Conservation (phyloP, 2,888 invertebrate genomes). For the Ctenicera cuprea region DNA sequence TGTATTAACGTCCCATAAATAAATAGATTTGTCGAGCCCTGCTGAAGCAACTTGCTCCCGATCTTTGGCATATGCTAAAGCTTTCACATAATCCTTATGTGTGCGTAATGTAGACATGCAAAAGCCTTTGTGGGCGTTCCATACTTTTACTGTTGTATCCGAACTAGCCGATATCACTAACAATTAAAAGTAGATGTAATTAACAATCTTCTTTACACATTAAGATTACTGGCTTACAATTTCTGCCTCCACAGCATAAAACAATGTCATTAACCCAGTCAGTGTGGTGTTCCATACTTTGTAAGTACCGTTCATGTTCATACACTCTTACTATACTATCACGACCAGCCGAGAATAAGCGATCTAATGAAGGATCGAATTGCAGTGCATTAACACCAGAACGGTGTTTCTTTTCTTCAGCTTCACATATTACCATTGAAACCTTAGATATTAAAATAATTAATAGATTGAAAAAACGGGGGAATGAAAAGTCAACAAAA, state of each 20-base stretch:
- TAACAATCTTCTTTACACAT: background rate
- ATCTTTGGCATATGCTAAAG: constrained; percentile 97
- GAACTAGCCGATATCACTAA: constrained; percentile 98
- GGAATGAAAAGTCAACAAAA: constrained; percentile 32
- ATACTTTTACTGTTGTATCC: constrained; percentile 99
- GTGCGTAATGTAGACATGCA: constrained; percentile 99
- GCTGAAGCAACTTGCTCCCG: constrained; percentile 97
- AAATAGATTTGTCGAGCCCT: constrained; percentile 96
- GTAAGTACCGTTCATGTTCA: constrained; percentile 90
- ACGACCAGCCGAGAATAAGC: constrained; percentile 96
- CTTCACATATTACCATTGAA: constrained; percentile 98
- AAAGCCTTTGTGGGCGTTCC: constrained; percentile 99
- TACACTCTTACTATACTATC: constrained; percentile 98
- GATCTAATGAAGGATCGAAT: constrained; percentile 89
- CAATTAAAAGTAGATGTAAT: constrained; percentile 60
- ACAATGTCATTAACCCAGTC: constrained; percentile 99
- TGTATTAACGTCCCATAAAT: constrained; percentile 99
- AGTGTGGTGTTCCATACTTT: constrained; percentile 99
- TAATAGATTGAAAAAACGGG: constrained; percentile 4
- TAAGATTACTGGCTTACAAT: constrained; percentile 77
- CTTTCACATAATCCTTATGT: constrained; percentile 99
- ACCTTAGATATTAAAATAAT: constrained; percentile 78
- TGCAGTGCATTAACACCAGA: constrained; percentile 98
- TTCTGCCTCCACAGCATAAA: constrained; percentile 96
- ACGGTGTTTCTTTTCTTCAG: constrained; percentile 94